Conservation (phyloP, 2,797 vertebrate genomes). For the Smutsia temminckii region DNA sequence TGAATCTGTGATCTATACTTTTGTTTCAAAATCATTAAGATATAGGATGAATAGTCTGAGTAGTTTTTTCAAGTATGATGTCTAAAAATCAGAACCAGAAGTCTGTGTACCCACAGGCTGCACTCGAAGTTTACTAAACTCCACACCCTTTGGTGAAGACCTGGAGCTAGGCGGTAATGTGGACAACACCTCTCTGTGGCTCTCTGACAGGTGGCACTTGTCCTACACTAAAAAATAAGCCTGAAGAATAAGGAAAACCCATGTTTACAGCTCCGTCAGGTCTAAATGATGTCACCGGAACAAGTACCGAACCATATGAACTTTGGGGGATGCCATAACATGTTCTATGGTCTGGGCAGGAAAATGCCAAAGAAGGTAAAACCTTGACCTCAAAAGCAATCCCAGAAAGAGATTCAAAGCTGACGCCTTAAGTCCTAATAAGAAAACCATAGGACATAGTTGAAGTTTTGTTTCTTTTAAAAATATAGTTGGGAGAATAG, state of each 20-base stretch:
- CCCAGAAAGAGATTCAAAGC: conserved; percentile 9
- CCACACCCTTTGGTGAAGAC: neutral
- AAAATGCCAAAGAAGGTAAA: conserved; percentile 74
- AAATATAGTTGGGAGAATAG: conserved; percentile 30
- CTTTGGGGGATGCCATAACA: conserved; percentile 69
- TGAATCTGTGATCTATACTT: neutral
- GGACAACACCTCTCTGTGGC: conserved; percentile 5
- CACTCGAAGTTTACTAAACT: conserved; percentile 15
- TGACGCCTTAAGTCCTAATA: conserved; percentile 63
- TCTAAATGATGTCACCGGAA: conserved; percentile 66
- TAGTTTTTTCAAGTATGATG: conserved; percentile 24
- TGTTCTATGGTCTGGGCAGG: conserved; percentile 68
- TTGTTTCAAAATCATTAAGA: neutral
- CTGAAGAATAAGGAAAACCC: conserved; percentile 71
- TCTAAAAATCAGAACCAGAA: neutral
- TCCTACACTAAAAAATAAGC: conserved; percentile 59
- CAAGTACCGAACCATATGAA: conserved; percentile 53
- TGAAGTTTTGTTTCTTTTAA: conserved; percentile 11
- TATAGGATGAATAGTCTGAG: neutral
- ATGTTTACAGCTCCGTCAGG: conserved; percentile 72
- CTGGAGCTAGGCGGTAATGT: neutral
- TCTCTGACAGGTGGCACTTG: conserved; percentile 7
- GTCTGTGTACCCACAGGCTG: neutral
- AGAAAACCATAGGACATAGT: conserved; percentile 54
- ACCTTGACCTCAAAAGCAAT: conserved; percentile 13